Conservation (phyloP, 2,888 invertebrate species). For the Germaria angustata region DNA sequence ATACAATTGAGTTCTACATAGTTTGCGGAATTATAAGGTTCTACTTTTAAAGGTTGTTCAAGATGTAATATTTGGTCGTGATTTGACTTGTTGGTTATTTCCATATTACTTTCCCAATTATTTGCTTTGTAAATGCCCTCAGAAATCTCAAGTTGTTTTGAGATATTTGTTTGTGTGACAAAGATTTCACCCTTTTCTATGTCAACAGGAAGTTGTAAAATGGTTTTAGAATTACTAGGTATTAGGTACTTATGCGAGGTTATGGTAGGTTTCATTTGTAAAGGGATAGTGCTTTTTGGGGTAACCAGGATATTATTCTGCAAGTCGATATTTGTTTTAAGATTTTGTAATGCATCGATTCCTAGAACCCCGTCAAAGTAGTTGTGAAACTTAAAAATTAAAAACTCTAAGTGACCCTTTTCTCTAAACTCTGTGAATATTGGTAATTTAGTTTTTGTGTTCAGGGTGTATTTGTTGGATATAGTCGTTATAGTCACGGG, state of each 20-base stretch:
- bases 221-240: neutral
- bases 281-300: neutral
- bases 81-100: conserved; percentile 1
- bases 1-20: conserved; percentile 4
- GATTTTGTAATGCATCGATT: too few relatives aligned
- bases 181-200: conserved; percentile 7
- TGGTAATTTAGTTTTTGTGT: conserved; percentile 3
- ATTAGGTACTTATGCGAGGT: neutral
- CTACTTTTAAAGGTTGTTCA: conserved; percentile 10
- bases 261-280: conserved; percentile 9
- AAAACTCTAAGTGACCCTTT: neutral
- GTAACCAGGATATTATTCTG: conserved; percentile 1
- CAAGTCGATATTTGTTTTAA: neutral
- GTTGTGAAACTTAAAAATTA: too few relatives aligned
- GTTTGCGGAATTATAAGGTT: neutral
- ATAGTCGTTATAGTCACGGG: neutral
- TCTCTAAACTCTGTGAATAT: conserved; percentile 21
- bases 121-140: neutral
- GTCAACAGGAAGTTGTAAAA: neutral
- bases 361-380: too few relatives aligned
- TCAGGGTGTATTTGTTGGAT: neutral
- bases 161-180: neutral
- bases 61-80: neutral
- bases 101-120: conserved; percentile 9
- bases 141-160: neutral